phyloP scores from a whole-genome alignment of 1,140 invertebrate species.

The Drosophila virilis region DNA sequence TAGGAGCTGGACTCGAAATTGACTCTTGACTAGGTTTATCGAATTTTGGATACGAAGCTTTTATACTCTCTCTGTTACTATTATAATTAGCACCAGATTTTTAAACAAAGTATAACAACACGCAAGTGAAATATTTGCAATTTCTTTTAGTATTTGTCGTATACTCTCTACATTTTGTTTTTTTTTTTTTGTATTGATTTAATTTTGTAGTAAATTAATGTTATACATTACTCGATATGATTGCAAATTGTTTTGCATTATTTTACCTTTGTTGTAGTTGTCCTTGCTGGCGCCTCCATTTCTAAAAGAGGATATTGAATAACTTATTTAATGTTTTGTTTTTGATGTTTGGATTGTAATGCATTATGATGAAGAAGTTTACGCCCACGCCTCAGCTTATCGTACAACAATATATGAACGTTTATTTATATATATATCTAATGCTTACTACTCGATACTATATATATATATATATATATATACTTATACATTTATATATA shows the following conservation, averaged over 20 bases:
- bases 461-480: conserved; percentile 85
- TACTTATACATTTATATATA: conserved; percentile 10
- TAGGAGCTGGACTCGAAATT: conserved; percentile 11
- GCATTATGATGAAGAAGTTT: conserved; percentile 85
- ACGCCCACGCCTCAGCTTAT: conserved; percentile 48
- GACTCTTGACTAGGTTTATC: conserved; percentile 2
- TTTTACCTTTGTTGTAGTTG: conserved; percentile 95
- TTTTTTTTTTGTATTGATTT: conserved; percentile 31
- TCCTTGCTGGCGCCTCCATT: conserved; percentile 92
- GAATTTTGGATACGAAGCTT: conserved; percentile 7
- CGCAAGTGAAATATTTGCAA: not conserved
- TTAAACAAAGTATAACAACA: not conserved
- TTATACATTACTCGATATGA: conserved; percentile 81
- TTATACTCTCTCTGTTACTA: conserved; percentile 1
- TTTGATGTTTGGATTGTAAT: conserved; percentile 85
- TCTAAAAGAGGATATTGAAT: conserved; percentile 93
- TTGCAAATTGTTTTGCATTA: conserved; percentile 77
- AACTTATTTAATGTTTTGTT: conserved; percentile 88
- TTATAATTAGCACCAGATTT: not conserved
- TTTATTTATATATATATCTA: not conserved
- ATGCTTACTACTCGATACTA: conserved; percentile 85
- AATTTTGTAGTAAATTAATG: conserved; percentile 71
- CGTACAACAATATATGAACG: conserved; percentile 10
- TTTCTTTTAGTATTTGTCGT: conserved; percentile 1
- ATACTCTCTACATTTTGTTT: conserved; percentile 1